Percentiles rank a stretch among this genome's conserved stretches.
phyloP scores from a whole-genome alignment of 2,113 vertebrate species.

The Brachyistius frenatus region DNA sequence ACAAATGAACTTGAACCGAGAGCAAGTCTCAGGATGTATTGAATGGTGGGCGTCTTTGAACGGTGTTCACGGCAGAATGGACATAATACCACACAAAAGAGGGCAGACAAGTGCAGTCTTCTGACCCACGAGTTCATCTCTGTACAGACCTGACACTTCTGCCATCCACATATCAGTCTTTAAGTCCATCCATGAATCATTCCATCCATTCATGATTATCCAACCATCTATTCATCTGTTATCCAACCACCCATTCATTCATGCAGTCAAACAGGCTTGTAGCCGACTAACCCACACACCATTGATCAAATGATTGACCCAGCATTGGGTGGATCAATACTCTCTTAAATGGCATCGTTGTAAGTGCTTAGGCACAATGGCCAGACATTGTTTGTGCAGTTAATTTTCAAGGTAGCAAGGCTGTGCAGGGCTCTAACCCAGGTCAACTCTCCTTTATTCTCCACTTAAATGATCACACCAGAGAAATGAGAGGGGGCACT shows the following conservation, averaged over 20 bases:
- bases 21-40: not conserved
- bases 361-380: conserved; percentile 78
- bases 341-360: conserved; percentile 83
- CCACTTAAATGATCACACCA: conserved; percentile 47
- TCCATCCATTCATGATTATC: conserved; percentile 56
- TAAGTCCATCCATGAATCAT: conserved; percentile 41
- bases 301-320: conserved; percentile 84
- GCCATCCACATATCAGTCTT: conserved; percentile 27
- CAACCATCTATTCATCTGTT: conserved; percentile 58
- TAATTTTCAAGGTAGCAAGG: conserved; percentile 76
- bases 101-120: conserved; percentile 18
- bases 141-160: conserved; percentile 26
- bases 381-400: conserved; percentile 74
- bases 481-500: conserved; percentile 21
- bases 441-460: conserved; percentile 58
- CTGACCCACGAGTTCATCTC: conserved; percentile 43
- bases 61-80: not conserved
- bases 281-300: conserved; percentile 63
- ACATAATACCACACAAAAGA: conserved; percentile 13
- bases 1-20: not conserved
- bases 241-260: conserved; percentile 67
- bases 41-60: not conserved
- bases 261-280: conserved; percentile 63
- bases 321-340: conserved; percentile 80
- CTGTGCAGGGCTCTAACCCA: conserved; percentile 44